phyloP scores from a whole-genome alignment of 2,113 vertebrate genomes.

The Erythrocercus mccallii region DNA sequence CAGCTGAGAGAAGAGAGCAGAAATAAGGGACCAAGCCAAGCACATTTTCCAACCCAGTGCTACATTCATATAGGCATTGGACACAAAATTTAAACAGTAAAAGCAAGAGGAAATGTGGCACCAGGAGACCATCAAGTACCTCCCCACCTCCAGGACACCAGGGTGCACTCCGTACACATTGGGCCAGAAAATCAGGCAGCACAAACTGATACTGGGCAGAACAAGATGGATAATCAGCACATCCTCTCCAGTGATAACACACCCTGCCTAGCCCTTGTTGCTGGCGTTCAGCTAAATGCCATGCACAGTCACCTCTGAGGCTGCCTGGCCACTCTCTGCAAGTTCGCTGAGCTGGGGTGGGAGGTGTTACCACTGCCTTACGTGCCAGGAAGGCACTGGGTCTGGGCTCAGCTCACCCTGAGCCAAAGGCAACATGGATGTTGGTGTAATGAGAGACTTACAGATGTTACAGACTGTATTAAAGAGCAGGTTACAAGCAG shows the following conservation, averaged over 20 bases:
- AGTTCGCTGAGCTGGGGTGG: background rate
- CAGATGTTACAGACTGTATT: background rate
- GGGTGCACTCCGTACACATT: background rate
- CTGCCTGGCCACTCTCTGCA: background rate
- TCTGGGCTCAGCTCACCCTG: background rate
- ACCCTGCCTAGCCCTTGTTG: background rate
- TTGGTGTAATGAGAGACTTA: background rate
- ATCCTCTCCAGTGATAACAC: background rate
- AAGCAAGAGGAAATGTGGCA: background rate
- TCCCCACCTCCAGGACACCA: background rate
- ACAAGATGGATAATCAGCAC: background rate
- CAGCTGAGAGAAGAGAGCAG: background rate
- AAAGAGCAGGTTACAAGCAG: background rate
- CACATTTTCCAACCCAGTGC: background rate
- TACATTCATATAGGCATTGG: background rate
- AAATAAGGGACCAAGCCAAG: background rate
- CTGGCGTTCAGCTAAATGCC: background rate
- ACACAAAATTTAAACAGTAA: background rate
- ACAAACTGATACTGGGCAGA: background rate
- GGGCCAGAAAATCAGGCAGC: background rate
- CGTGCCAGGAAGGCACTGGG: background rate
- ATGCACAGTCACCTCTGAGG: fast-evolving
- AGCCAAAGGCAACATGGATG: background rate
- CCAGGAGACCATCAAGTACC: background rate
- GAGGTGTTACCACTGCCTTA: background rate